Evolutionary conservation across 2,797 vertebrate species (phyloP).

Genomic region (Danio albolineatus): DNA sequence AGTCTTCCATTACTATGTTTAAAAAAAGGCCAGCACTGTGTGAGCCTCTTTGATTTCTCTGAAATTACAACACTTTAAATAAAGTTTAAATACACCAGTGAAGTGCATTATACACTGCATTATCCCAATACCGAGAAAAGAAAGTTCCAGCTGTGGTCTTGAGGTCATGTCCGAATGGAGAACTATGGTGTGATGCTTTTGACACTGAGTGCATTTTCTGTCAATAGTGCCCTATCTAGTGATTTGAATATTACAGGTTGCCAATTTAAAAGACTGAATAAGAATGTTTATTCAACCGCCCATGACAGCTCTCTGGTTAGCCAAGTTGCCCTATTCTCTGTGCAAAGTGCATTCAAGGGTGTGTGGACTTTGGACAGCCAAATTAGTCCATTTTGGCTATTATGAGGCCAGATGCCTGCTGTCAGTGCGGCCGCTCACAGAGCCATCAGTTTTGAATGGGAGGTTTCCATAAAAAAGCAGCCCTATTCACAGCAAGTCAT

Average conservation of each 20-base stretch:
- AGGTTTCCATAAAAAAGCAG: not conserved
- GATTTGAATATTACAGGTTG: slow-evolving; percentile 51
- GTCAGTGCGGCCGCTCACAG: slow-evolving; percentile 16
- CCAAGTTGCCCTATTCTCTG: slow-evolving; percentile 13
- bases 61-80: not conserved
- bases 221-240: slow-evolving; percentile 38
- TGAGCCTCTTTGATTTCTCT: not conserved
- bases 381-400: slow-evolving; percentile 58
- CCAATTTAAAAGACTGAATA: slow-evolving; percentile 44
- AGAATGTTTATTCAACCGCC: slow-evolving; percentile 39
- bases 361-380: slow-evolving; percentile 48
- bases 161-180: slow-evolving; percentile 25
- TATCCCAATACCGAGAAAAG: not conserved
- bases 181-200: slow-evolving; percentile 31
- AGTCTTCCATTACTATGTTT: too few relatives aligned
- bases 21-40: not conserved
- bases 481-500: slow-evolving; percentile 12
- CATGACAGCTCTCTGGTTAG: slow-evolving; percentile 54
- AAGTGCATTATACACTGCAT: not conserved
- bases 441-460: slow-evolving; percentile 35
- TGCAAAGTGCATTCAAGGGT: slow-evolving; percentile 24
- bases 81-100: not conserved
- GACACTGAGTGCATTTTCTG: slow-evolving; percentile 44
- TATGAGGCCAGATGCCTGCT: slow-evolving; percentile 41
- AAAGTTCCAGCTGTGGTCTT: not conserved